Evolutionary conservation across 1,140 invertebrate species (phyloP).

Genomic region (Drosophila sechellia): DNA sequence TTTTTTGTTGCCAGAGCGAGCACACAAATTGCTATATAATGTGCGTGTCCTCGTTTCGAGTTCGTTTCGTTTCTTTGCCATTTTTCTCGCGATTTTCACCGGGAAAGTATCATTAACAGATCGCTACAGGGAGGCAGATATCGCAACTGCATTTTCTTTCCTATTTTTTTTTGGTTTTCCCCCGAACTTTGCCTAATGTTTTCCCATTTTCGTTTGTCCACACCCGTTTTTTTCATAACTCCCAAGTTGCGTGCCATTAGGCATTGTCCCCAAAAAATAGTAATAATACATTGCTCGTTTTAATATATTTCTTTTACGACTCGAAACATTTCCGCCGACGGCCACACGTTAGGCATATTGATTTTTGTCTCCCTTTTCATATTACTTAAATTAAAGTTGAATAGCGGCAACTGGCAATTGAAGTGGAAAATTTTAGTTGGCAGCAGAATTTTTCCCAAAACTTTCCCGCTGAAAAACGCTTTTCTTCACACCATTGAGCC

Average conservation of each 20-base stretch:
- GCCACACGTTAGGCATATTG: conserved; percentile 50
- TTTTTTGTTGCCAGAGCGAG: conserved; percentile 13
- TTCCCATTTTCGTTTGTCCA: conserved; percentile 21
- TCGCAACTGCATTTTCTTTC: conserved; percentile 11
- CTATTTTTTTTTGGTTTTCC: conserved; percentile 10
- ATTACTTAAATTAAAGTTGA: conserved; percentile 50
- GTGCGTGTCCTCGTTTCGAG: conserved; percentile 75
- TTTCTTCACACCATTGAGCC: conserved; percentile 27
- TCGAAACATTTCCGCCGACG: conserved; percentile 41
- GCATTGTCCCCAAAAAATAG: conserved; percentile 30
- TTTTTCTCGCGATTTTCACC: conserved; percentile 66
- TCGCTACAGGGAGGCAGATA: conserved; percentile 47
- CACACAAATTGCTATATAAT: conserved; percentile 76
- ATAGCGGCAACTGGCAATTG: neutral
- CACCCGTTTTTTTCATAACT: conserved; percentile 43
- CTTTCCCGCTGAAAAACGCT: conserved; percentile 34
- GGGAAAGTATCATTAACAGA: conserved; percentile 69
- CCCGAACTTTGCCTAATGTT: conserved; percentile 2
- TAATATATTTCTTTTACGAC: conserved; percentile 43
- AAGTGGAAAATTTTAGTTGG: conserved; percentile 24
- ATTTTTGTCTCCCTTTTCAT: conserved; percentile 28
- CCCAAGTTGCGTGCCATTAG: conserved; percentile 52
- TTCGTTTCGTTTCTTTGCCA: conserved; percentile 41
- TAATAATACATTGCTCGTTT: conserved; percentile 25
- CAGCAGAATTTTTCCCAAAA: conserved; percentile 27